Base-by-base conservation (phyloP, 2,113 vertebrate species). In the Nothocercus julius region DNA sequence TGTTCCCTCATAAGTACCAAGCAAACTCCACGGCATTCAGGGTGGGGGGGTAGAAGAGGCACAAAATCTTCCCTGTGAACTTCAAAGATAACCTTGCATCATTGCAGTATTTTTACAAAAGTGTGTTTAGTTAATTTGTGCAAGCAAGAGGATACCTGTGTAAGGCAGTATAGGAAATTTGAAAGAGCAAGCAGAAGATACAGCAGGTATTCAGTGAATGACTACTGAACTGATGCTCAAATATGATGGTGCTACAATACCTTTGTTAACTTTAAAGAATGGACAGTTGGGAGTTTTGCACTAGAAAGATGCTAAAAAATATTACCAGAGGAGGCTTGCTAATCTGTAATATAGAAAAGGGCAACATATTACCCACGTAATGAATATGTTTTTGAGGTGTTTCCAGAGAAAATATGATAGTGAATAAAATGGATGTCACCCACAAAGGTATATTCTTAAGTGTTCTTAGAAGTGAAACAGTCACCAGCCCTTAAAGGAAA, bases 351-450 rank as follows among this genome's bases (percentile, higher is more conserved):
- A 14, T 15, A 73, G 32, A 84, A 92, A 96, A 93, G 42, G 45
- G 9, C 68, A 81, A 2, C 77, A 24, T 83, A 78, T 72, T 86
- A 34, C 30, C 27, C 40, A 30, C 34, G 14, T 58, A 45, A 72
- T 22, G 51, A 84, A 73, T 85, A 89, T 34, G 5, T 1, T 54
- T 94, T 94, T 3, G 54, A 89, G 58, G 58, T 92, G 17, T 85
- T 92, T 95, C 92, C 83, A 63, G 74, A 67, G 89, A 94, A 93
- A 93, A 80, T 38, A 63, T 51, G 94, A 82, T 67, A 59, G 27
- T 90, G 90, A 95, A 92, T 93, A 85, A 94, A 89, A 66, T 10
- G 17, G 44, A 34, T 8, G 79, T 92, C 91, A n/a, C 73, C n/a
- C 59, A 77, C 40, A 90, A 87, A 92, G 83, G 59, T 54, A 42